Conservation (phyloP, 2,113 vertebrate species). For the Parus major region DNA sequence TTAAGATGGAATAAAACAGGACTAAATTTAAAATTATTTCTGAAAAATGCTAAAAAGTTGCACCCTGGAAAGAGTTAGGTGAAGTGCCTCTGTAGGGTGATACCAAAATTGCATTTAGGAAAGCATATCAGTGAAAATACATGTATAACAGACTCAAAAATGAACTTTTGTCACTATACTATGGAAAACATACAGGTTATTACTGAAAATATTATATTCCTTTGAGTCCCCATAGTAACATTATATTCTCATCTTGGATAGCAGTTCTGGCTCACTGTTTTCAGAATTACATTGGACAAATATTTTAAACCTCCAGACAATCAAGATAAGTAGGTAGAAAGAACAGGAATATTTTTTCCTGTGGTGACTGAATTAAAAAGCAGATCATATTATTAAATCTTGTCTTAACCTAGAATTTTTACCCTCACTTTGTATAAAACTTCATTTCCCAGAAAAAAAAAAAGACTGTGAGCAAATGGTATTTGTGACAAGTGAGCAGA, state of each 20-base stretch:
- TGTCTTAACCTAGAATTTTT: not conserved
- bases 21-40: not conserved
- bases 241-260: not conserved
- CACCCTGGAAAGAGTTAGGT: not conserved
- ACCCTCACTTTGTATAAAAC: not conserved
- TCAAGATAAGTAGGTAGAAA: not conserved
- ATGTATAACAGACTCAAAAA: not conserved
- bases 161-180: not conserved
- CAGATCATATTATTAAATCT: not conserved
- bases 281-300: not conserved
- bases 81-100: not conserved
- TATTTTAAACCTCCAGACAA: not conserved
- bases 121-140: not conserved
- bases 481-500: not conserved
- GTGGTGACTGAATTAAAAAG: not conserved
- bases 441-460: not conserved
- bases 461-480: not conserved
- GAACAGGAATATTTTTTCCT: not conserved
- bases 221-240: not conserved
- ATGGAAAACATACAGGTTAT: not conserved
- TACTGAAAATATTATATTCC: not conserved
- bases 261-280: not conserved
- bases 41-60: not conserved
- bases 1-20: not conserved
- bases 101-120: not conserved